phyloP scores from a whole-genome alignment of 2,797 vertebrate species.

The Channa striata region DNA sequence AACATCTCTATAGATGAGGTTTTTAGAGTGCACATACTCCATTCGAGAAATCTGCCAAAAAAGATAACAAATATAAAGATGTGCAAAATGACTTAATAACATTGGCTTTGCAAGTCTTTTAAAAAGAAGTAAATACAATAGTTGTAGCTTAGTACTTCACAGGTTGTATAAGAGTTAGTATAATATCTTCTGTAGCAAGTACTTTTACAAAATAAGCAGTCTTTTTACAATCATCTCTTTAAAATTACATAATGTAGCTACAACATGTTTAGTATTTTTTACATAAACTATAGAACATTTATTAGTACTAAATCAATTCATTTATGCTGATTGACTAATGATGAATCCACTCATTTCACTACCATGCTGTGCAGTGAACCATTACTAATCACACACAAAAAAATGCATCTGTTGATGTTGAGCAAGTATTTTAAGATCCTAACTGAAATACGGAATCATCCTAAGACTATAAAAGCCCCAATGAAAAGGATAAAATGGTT shows the following conservation, averaged over 20 bases:
- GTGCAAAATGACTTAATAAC: not conserved
- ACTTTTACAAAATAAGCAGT: no score
- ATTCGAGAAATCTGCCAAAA: constrained; percentile 92
- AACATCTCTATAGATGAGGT: constrained; percentile 98
- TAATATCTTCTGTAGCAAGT: no score
- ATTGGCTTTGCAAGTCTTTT: not conserved
- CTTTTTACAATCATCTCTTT: no score
- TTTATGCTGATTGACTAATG: constrained; percentile 1
- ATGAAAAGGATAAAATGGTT: not conserved
- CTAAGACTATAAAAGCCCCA: not conserved
- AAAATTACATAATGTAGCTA: no score
- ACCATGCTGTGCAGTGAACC: not conserved
- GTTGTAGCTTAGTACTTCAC: not conserved
- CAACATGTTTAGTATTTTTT: not conserved
- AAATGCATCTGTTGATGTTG: constrained; percentile 1
- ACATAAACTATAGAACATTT: constrained; percentile 2
- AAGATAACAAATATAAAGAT: constrained; percentile 3
- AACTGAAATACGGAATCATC: constrained; percentile 2
- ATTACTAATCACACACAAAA: constrained; percentile 17
- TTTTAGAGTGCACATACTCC: constrained; percentile 99
- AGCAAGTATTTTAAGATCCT: constrained; percentile 8
- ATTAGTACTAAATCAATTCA: not conserved
- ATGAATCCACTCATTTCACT: constrained; percentile 18
- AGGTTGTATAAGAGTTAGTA: not conserved
- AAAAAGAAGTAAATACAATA: no score